Percentiles rank a stretch among this genome's conserved stretches.
These are phyloP conservation scores for Scaptomyza pallida DNA, from an alignment of 1,140 invertebrate species.

Conservation along the genomic window DNA sequence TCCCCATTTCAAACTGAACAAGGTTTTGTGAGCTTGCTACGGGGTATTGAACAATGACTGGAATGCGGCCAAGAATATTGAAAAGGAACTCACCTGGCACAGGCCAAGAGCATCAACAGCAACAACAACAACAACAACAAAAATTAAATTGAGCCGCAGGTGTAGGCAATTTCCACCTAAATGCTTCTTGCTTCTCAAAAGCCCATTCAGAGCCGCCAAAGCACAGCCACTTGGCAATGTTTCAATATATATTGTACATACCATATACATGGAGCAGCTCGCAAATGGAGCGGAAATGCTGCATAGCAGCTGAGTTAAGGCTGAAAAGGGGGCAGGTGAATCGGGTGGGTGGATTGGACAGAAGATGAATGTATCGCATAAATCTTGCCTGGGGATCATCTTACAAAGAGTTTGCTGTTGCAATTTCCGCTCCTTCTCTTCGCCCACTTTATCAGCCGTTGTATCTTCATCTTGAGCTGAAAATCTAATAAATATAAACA, in stretches of 20 bases:
- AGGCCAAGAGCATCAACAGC: conserved; percentile 25
- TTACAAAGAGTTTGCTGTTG: conserved; percentile 19
- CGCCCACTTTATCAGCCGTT: no score
- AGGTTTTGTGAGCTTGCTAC: no score
- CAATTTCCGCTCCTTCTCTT: conserved; percentile 54
- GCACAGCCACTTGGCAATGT: conserved; percentile 54
- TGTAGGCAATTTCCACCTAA: conserved; percentile 82
- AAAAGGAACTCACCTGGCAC: conserved; percentile 18
- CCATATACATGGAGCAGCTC: conserved; percentile 48
- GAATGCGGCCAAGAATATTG: conserved; percentile 42
- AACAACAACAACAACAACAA: conserved; percentile 45
- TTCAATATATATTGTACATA: no score
- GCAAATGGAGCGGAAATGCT: conserved; percentile 78
- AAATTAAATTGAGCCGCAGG: conserved; percentile 82
- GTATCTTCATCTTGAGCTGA: conserved; percentile 29
- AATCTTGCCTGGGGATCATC: conserved; percentile 67
- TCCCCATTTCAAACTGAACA: no score
- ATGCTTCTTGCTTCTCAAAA: conserved; percentile 61
- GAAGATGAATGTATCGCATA: conserved; percentile 77
- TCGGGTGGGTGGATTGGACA: conserved; percentile 24
- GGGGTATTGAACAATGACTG: conserved; percentile 4
- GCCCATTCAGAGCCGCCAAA: conserved; percentile 18
- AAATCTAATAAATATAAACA: conserved; percentile 77
- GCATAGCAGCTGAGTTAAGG: conserved; percentile 20
- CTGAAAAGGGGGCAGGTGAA: neutral